Evolutionary conservation across 2,113 vertebrate genomes (phyloP).

Genomic region (Catharus minimus): DNA sequence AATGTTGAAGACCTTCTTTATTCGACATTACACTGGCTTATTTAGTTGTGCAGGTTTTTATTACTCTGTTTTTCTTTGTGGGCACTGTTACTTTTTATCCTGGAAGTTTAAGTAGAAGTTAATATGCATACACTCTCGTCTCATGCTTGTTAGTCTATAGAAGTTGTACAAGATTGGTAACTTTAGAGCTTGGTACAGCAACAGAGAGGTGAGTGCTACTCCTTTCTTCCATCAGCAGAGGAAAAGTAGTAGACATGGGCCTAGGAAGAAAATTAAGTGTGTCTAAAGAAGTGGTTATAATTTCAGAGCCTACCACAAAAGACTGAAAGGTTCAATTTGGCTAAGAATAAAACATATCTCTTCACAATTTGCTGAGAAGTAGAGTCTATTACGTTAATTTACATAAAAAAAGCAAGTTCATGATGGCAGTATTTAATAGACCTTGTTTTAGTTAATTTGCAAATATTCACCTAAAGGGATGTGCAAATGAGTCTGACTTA

Average conservation of each 20-base stretch:
- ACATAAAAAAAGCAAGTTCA: background rate
- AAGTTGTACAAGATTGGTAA: background rate
- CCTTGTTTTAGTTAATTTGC: background rate
- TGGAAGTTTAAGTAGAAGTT: background rate
- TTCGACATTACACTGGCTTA: background rate
- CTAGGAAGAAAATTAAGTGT: background rate
- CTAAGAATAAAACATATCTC: background rate
- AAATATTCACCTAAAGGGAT: background rate
- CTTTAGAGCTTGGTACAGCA: background rate
- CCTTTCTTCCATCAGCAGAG: background rate
- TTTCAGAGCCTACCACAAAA: background rate
- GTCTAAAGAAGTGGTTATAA: background rate
- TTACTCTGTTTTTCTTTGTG: background rate
- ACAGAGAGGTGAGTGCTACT: background rate
- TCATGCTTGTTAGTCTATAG: background rate
- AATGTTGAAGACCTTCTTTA: background rate
- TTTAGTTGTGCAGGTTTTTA: background rate
- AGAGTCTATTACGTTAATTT: background rate
- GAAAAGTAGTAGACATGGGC: background rate
- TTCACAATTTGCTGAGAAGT: background rate
- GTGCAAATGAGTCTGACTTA: background rate
- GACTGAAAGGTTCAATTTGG: background rate
- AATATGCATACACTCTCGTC: background rate
- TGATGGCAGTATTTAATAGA: background rate
- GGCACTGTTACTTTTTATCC: background rate